phyloP scores from a whole-genome alignment of 1,140 invertebrate species.

The Colletes gigas region DNA sequence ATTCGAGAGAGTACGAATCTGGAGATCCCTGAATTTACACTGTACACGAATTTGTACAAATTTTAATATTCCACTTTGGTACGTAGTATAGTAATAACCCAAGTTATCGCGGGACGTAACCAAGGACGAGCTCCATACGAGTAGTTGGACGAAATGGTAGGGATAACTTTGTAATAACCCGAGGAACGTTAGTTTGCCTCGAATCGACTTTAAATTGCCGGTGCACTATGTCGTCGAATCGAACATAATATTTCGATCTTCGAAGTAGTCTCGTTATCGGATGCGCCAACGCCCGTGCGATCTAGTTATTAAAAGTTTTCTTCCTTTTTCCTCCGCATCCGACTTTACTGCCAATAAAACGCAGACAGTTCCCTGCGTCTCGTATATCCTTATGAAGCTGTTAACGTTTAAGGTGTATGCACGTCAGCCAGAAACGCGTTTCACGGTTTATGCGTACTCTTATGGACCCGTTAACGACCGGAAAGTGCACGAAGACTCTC shows the following conservation, averaged over 20 bases:
- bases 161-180: no score
- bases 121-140: no score
- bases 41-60: no score
- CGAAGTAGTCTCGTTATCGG: background rate
- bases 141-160: no score
- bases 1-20: no score
- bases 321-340: background rate
- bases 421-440: constrained; percentile 10
- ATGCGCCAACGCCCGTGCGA: background rate
- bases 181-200: no score
- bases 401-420: constrained; percentile 31
- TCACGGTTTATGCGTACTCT: constrained; percentile 11
- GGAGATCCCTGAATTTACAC: no score
- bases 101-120: no score
- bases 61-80: no score
- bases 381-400: constrained; percentile 24
- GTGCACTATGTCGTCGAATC: no score
- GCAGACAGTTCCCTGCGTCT: background rate
- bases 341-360: constrained; percentile 31
- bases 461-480: constrained; percentile 2
- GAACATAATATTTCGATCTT: background rate
- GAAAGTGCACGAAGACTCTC: background rate
- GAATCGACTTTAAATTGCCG: background rate
- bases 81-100: no score
- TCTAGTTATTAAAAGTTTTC: constrained; percentile 29